These are phyloP conservation scores for Neria commutata DNA, from an alignment of 2,888 invertebrate genomes.

Conservation along the genomic window DNA sequence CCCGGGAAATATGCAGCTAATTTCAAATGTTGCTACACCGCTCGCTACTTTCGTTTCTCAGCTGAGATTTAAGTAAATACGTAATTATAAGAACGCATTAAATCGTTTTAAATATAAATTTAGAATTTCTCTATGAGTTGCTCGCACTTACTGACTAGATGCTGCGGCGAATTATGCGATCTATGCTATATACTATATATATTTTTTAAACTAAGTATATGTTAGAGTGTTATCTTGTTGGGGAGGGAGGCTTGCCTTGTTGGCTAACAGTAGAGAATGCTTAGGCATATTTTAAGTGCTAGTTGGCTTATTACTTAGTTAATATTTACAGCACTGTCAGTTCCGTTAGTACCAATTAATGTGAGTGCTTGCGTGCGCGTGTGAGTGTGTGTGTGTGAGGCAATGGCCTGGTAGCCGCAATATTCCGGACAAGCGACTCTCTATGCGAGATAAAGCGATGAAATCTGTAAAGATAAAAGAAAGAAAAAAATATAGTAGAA, in stretches of 20 bases:
- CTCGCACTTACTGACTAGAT: neutral
- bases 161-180: neutral
- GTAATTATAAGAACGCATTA: no score
- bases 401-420: neutral
- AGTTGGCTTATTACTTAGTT: neutral
- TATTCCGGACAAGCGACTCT: constrained; percentile 8
- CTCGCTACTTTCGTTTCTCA: no score
- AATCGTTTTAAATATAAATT: neutral
- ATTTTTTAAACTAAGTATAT: neutral
- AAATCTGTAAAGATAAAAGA: constrained; percentile 33
- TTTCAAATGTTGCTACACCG: no score
- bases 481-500: neutral
- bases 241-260: no score
- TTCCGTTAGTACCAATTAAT: constrained; percentile 10
- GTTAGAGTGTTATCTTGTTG: neutral
- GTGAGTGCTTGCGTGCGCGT: no score
- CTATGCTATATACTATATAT: constrained; percentile 11
- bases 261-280: no score
- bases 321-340: constrained; percentile 16
- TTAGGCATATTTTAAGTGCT: neutral
- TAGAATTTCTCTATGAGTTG: neutral
- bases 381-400: no score
- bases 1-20: no score
- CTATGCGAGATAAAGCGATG: constrained; percentile 35
- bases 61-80: no score